Evolutionary conservation across 2,113 vertebrate species (phyloP).

Genomic region (Prunella fulvescens): DNA sequence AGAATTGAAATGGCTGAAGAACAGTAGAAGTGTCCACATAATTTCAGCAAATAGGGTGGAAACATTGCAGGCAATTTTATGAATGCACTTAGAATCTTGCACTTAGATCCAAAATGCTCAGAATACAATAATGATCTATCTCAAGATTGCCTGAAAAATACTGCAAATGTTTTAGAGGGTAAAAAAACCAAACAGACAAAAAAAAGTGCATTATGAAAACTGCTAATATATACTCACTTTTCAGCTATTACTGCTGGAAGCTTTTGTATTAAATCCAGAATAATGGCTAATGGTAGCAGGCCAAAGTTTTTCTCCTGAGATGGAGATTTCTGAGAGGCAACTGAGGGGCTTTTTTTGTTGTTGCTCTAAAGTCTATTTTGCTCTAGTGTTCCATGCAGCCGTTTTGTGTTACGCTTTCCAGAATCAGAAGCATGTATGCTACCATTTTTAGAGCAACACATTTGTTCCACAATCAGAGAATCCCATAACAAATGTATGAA

Average conservation of each 20-base stretch:
- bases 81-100: neutral
- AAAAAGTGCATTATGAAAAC: neutral
- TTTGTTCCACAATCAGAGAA: slow-evolving; percentile 9
- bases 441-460: slow-evolving; percentile 30
- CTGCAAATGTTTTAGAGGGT: neutral
- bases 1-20: neutral
- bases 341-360: neutral
- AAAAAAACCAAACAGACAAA: fast-evolving
- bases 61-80: neutral
- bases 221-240: neutral
- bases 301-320: neutral
- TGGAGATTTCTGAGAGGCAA: neutral
- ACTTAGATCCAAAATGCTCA: neutral
- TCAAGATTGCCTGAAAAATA: neutral
- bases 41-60: neutral
- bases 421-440: slow-evolving; percentile 5
- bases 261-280: slow-evolving; percentile 15
- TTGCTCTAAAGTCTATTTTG: slow-evolving; percentile 42
- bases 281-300: neutral
- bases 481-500: slow-evolving; percentile 26
- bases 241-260: neutral
- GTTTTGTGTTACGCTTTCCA: slow-evolving; percentile 32
- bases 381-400: neutral
- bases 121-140: neutral
- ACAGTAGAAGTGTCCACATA: neutral